These are phyloP conservation scores for Pelusios castaneus DNA, from an alignment of 2,113 vertebrate species.

Conservation along the genomic window DNA sequence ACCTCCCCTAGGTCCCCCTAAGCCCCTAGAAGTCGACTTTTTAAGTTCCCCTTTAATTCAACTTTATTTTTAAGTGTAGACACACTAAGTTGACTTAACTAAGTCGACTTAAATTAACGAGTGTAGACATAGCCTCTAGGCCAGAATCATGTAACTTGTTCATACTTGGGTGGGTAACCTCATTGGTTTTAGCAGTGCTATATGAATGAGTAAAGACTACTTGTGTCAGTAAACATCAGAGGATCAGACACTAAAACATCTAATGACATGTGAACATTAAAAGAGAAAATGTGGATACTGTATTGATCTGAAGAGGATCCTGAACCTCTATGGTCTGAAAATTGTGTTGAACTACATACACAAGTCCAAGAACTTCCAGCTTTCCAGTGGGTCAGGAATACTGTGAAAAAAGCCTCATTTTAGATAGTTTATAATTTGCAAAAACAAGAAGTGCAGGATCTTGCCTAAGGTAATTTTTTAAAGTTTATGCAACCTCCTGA, in stretches of 20 bases:
- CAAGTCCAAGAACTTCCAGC: not conserved
- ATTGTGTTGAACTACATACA: not conserved
- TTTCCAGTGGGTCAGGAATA: conserved; percentile 26
- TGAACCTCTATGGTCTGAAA: not conserved
- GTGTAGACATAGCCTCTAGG: too few relatives aligned
- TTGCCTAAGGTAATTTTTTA: not conserved
- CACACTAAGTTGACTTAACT: too few relatives aligned
- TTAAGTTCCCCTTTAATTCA: too few relatives aligned
- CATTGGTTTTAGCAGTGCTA: conserved; percentile 5
- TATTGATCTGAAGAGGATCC: not conserved
- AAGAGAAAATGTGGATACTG: not conserved
- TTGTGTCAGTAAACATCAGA: conserved; percentile 3
- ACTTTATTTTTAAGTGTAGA: too few relatives aligned
- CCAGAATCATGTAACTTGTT: conserved; percentile 2
- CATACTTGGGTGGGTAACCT: conserved; percentile 52
- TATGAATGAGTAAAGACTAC: conserved; percentile 15
- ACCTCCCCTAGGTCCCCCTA: too few relatives aligned
- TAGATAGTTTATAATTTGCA: not conserved
- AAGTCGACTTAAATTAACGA: too few relatives aligned
- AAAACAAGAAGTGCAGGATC: not conserved
- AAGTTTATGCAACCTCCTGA: not conserved
- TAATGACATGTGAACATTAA: not conserved
- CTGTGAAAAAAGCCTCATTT: not conserved
- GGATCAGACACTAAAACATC: conserved; percentile 15
- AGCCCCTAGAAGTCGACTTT: too few relatives aligned